These are phyloP conservation scores for Meandrusa payeni DNA, from an alignment of 2,888 invertebrate genomes.

Conservation along the genomic window DNA sequence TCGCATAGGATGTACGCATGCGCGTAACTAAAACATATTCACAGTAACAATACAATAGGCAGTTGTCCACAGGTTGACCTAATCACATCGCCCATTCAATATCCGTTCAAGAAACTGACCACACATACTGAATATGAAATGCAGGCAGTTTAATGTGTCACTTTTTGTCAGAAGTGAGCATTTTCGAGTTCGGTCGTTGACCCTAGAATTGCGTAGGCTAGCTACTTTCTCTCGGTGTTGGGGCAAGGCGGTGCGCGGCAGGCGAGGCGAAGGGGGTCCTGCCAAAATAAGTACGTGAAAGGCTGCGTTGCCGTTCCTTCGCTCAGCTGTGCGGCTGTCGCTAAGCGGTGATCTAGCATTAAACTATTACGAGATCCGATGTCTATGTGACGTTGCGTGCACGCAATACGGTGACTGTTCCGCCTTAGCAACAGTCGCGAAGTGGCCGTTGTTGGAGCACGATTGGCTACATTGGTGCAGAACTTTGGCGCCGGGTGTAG, in stretches of 20 bases:
- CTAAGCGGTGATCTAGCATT: constrained; percentile 23
- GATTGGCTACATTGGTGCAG: constrained; percentile 32
- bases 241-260: constrained; percentile 51
- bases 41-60: constrained; percentile 48
- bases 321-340: constrained; percentile 27
- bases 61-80: constrained; percentile 49
- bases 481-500: constrained; percentile 40
- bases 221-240: constrained; percentile 76
- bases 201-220: constrained; percentile 79
- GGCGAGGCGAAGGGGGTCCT: constrained; percentile 68
- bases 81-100: constrained; percentile 59
- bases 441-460: constrained; percentile 11
- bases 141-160: constrained; percentile 72
- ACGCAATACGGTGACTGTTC: constrained; percentile 4
- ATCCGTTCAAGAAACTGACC: constrained; percentile 71
- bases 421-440: constrained; percentile 12
- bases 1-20: neutral
- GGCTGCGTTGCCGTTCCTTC: constrained; percentile 62
- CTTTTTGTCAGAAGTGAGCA: constrained; percentile 75
- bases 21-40: constrained; percentile 17
- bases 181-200: constrained; percentile 78
- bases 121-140: constrained; percentile 76
- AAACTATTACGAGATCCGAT: constrained; percentile 19
- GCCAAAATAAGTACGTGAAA: constrained; percentile 80
- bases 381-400: constrained; percentile 10